These are phyloP conservation scores for Caenorhabditis wallacei DNA, from an alignment of 2,888 invertebrate species.

Conservation along the genomic window DNA sequence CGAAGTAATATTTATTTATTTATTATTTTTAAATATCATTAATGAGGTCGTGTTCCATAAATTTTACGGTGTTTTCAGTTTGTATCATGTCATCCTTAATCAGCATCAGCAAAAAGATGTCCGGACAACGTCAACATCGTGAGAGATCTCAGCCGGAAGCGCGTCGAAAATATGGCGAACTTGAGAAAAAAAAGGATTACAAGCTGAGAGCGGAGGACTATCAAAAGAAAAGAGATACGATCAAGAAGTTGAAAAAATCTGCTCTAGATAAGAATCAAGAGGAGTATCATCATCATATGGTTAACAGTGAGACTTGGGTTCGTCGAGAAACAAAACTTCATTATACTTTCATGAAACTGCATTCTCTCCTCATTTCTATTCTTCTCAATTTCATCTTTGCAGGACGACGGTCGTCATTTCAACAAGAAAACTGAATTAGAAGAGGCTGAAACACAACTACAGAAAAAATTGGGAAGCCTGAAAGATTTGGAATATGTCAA, in stretches of 20 bases:
- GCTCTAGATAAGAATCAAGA: constrained; percentile 96
- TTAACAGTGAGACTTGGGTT: constrained; percentile 89
- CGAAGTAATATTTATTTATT: too few species aligned
- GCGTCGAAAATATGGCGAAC: constrained; percentile 75
- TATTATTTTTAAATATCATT: too few species aligned
- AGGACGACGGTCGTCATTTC: constrained; percentile 72
- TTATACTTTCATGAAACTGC: too few species aligned
- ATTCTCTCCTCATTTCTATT: too few species aligned
- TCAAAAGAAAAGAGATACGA: constrained; percentile 88
- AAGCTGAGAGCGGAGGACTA: constrained; percentile 80
- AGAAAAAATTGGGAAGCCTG: constrained; percentile 91
- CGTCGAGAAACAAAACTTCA: too few species aligned
- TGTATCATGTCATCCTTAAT: constrained; percentile 77
- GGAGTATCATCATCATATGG: constrained; percentile 99
- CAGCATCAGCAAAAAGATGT: constrained; percentile 74
- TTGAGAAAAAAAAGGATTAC: constrained; percentile 83
- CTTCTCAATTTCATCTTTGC: too few species aligned
- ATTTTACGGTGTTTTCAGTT: too few species aligned
- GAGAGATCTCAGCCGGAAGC: constrained; percentile 77
- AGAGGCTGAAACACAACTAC: constrained; percentile 88
- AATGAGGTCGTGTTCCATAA: too few species aligned
- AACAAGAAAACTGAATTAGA: constrained; percentile 73
- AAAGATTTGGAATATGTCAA: constrained; percentile 94
- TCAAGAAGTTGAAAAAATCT: constrained; percentile 90
- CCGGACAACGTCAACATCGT: constrained; percentile 75